These are phyloP conservation scores for Propithecus perrieri DNA, from an alignment of 2,797 vertebrate species.

Conservation along the genomic window DNA sequence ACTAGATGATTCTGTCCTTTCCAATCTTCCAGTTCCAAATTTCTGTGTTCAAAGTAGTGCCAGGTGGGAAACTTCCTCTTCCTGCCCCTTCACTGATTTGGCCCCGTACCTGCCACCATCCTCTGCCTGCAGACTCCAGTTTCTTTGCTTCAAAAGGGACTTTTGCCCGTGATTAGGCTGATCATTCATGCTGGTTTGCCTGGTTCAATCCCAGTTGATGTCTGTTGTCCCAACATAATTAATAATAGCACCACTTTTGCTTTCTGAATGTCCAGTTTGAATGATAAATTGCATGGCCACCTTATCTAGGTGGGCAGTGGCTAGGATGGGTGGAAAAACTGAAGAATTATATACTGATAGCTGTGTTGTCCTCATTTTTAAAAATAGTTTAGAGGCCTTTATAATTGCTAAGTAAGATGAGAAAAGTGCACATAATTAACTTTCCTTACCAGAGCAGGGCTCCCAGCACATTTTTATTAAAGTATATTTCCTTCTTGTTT, in stretches of 20 bases:
- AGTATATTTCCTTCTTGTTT: conserved; percentile 65
- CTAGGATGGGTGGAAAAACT: not conserved
- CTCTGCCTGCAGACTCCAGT: not conserved
- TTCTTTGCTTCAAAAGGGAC: conserved; percentile 21
- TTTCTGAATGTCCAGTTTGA: not conserved
- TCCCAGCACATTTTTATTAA: conserved; percentile 70
- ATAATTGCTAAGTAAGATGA: not conserved
- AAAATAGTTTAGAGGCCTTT: not conserved
- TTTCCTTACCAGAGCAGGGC: not conserved
- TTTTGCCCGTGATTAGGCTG: not conserved
- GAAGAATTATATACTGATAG: not conserved
- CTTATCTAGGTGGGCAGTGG: not conserved
- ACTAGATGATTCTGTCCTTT: not conserved
- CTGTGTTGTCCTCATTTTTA: not conserved
- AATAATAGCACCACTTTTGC: not conserved
- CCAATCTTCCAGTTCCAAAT: not conserved
- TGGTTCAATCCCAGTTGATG: not conserved
- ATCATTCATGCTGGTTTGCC: not conserved
- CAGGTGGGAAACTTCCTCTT: not conserved
- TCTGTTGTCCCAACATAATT: not conserved
- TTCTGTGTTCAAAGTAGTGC: not conserved
- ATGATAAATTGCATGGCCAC: not conserved
- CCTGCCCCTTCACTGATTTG: not conserved
- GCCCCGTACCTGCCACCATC: not conserved
- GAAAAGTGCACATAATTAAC: not conserved